Base-by-base conservation (phyloP, 2,888 invertebrate genomes). In the Plagiodera versicolora region DNA sequence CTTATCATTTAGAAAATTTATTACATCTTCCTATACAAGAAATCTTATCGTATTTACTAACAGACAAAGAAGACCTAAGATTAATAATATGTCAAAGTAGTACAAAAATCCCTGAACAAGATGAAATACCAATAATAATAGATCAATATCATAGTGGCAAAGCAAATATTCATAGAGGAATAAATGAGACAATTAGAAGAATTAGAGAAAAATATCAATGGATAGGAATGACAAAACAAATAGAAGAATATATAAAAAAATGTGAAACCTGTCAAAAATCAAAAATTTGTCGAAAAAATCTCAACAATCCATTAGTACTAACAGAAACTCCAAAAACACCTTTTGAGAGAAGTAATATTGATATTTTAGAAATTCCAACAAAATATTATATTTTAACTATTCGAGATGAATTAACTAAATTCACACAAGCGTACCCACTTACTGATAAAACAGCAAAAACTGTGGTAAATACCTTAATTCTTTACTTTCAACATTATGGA, bases 401-500 rank as follows among this genome's bases (percentile, higher is more conserved):
- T 1, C 49, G 14, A 28, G 49, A 49, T 19, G 16, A 49, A 28
- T 14, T 49, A 1, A 28, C 49, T 0, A 28, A 49, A 49, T 49
- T 24, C 9, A 49, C 49, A 14, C 10, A 49, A 24, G 24, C n/a
- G 0, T 30, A 28, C n/a, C 0, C 24, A 9, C 11, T 24, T 1
- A 5, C 24, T 2, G 30, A 24, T 45, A 28, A 47, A 45, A 8
- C 18, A 2, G 11, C 19, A 2, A 16, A n/a, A 50, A 8, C 9
- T 1, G 30, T 47, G 3, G 56, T 49, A 1, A 56, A 56, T 20
- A 52, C 51, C 18, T 18, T 58, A 1, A 20, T 58, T 6, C 2
- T 45, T 18, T 58, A 52, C 32, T 58, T 58, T 14, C 51, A 58
- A 52, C 52, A 58, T 11, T 51, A 11, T 19, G 51, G 58, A n/a